Percentiles rank a stretch among this genome's conserved stretches.
phyloP scores from a whole-genome alignment of 2,888 invertebrate genomes.

The Leucophenga maculata region DNA sequence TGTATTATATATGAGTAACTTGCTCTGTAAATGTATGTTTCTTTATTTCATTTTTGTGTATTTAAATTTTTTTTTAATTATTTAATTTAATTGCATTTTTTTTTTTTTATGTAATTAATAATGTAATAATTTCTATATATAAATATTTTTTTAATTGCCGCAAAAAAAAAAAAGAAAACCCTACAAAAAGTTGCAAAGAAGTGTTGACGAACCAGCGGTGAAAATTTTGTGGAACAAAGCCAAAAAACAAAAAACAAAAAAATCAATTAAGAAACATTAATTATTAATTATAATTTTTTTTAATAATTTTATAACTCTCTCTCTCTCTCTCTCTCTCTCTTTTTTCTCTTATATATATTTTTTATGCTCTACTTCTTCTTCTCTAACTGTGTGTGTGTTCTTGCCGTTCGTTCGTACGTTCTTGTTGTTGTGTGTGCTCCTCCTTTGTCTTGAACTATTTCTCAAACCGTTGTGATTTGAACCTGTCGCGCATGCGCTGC shows the following conservation, averaged over 20 bases:
- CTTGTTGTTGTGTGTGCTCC: no score
- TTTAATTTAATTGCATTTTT: constrained; percentile 51
- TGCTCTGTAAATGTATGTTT: constrained; percentile 17
- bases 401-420: no score
- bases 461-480: neutral
- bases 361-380: neutral
- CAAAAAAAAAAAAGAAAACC: constrained; percentile 33
- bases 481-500: no score
- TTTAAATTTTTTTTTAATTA: constrained; percentile 16
- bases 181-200: constrained; percentile 20
- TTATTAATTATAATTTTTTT: constrained; percentile 6
- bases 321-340: neutral
- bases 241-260: constrained; percentile 16
- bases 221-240: constrained; percentile 3
- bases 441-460: constrained; percentile 10
- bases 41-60: constrained; percentile 40
- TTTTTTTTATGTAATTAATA: constrained; percentile 22
- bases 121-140: constrained; percentile 22
- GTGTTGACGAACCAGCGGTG: neutral
- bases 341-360: neutral
- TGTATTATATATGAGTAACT: constrained; percentile 16
- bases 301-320: neutral
- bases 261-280: neutral
- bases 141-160: constrained; percentile 43
- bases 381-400: neutral